A percentile compares a stretch with the other conserved stretches of the same genome.
Evolutionary conservation across 2,113 vertebrate species (phyloP).

Genomic region (Rhynchopsitta pachyrhyncha): DNA sequence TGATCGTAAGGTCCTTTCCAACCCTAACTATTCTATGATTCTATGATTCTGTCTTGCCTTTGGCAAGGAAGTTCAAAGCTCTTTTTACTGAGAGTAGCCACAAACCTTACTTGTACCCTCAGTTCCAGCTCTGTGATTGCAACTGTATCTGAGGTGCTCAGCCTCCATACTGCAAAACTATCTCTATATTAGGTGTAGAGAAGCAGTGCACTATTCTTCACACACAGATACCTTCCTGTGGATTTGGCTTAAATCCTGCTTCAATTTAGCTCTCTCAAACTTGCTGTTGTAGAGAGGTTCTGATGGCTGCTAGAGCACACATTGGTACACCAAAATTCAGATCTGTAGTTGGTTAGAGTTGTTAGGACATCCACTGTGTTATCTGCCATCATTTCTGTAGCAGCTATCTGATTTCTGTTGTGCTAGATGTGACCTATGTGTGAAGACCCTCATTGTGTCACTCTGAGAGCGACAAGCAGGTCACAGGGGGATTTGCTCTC

Average conservation of each 20-base stretch:
- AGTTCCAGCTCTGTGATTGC: fast-evolving
- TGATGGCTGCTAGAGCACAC: fast-evolving
- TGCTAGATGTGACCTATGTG: no score
- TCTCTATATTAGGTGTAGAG: fast-evolving
- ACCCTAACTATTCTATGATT: no score
- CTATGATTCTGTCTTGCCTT: background rate
- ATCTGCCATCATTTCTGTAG: background rate
- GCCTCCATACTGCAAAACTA: fast-evolving
- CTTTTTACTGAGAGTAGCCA: background rate
- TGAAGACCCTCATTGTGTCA: background rate
- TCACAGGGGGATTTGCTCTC: background rate
- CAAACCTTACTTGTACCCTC: background rate
- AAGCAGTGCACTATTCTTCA: background rate
- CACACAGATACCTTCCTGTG: background rate
- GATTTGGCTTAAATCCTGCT: background rate
- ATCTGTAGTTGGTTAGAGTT: background rate
- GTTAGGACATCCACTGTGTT: background rate
- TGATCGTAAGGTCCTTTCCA: no score
- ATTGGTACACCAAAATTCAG: background rate
- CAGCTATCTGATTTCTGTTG: background rate
- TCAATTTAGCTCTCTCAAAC: background rate
- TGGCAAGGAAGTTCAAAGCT: background rate
- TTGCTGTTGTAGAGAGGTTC: background rate
- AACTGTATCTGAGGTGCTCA: background rate
- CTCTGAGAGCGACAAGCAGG: background rate